Evolutionary conservation across 1,140 invertebrate genomes (phyloP), one percentile per base, ranked within the genome.

Genomic region (Pseudomyrmex flavicornis): DNA sequence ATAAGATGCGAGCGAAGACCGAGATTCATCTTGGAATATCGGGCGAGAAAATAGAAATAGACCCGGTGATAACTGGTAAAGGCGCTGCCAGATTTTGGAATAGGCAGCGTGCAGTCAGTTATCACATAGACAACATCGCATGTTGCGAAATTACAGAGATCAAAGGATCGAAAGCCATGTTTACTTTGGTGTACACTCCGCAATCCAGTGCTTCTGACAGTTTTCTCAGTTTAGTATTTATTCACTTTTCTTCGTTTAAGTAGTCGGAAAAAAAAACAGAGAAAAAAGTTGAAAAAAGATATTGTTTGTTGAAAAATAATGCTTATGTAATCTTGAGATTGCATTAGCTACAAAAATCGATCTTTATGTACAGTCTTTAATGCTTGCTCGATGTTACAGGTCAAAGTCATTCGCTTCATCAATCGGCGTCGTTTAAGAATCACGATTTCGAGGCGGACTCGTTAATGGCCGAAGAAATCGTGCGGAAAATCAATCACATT

Each of bases 11-110:
- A 88, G 95, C 97, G 10, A 98, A 97, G 91, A 96, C 96, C 44
- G 97, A 98, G 87, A 97, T 98, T 5, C 97, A 97, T 89, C 94
- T 99, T 58, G 97, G 97, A 72, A 97, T 99, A 77, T 98, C 98
- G 48, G 96, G 97, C 17, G 98, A 99, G 88, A 98, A 98, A 92
- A 97, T 99, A 75, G 98, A 99, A 95, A 98, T 99, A 68, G 97
- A 98, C 93, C 97, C 98, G 2, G 95, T 98, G 15, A 89, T 96
- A 96, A 90, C 95, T 94, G 90, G 95, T 95, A 94, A 96, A 96
- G 93, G 95, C 91, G 95, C 96, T 63, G 96, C 96, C 90, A 95
- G 96, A 87, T 96, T 97, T 91, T 97, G 96, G 95, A 96, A 95
- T 89, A 95, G 95, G 88, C 96, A 95, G 91, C 95, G 96, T 83